Evolutionary conservation across 2,113 vertebrate genomes (phyloP).

Genomic region (Atherinomorus stipes): DNA sequence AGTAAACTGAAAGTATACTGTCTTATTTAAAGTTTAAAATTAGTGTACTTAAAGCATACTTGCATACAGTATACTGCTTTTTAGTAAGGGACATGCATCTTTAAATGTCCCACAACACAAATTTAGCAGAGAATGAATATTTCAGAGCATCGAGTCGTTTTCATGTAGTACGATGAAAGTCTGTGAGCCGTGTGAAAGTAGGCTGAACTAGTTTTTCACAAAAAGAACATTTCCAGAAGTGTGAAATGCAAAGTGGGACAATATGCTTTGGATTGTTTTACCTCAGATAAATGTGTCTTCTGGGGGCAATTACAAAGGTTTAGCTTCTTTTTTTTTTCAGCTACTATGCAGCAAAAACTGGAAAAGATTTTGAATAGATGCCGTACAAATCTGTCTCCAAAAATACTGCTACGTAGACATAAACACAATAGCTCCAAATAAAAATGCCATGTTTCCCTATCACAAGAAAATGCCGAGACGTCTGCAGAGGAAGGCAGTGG

Average conservation of each 20-base stretch:
- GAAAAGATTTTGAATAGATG: not conserved
- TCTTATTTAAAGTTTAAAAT: no score
- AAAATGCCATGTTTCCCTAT: not conserved
- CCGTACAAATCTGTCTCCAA: not conserved
- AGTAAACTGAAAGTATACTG: no score
- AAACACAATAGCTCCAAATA: not conserved
- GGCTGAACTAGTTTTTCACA: conserved; percentile 48
- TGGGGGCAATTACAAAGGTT: no score
- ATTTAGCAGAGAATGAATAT: not conserved
- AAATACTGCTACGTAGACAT: not conserved
- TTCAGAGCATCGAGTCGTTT: conserved; percentile 25
- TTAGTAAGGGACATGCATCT: no score
- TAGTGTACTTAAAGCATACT: no score
- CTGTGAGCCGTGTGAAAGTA: conserved; percentile 49
- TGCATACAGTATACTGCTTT: no score
- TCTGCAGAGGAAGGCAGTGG: not conserved
- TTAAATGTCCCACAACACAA: not conserved
- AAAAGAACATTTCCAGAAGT: no score
- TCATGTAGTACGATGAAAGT: conserved; percentile 31
- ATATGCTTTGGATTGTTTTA: no score
- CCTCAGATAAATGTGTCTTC: no score
- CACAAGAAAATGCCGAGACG: not conserved
- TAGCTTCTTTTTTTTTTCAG: not conserved
- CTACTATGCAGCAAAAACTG: not conserved
- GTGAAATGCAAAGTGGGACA: no score